A percentile compares a stretch with the other conserved stretches of the same genome.
Conservation (phyloP, 1,140 invertebrate genomes). For the Heliothis subflexa region DNA sequence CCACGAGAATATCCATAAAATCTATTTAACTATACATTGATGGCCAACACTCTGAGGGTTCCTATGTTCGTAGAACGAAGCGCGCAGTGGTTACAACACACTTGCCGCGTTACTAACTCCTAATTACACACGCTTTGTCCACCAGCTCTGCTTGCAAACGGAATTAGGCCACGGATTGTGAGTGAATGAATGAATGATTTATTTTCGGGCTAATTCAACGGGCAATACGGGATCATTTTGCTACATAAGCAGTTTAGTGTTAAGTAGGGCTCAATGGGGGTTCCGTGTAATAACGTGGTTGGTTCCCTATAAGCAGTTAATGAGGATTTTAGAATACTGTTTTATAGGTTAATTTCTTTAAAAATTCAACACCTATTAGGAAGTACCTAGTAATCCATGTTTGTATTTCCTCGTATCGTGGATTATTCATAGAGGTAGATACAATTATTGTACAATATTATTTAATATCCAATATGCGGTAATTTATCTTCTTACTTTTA, state of each 20-base stretch:
- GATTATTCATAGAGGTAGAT: too few relatives aligned
- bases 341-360: background rate
- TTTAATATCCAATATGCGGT: too few relatives aligned
- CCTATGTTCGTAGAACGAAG: slow-evolving; percentile 22
- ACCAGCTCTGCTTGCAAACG: slow-evolving; percentile 61
- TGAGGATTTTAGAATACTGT: background rate
- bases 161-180: slow-evolving; percentile 59
- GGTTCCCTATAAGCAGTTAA: background rate
- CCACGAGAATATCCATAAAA: slow-evolving; percentile 26
- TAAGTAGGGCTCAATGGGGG: background rate
- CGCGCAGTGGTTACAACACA: slow-evolving; percentile 18
- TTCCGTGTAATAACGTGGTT: background rate
- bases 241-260: slow-evolving; percentile 28
- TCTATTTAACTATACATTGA: slow-evolving; percentile 8
- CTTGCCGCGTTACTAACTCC: slow-evolving; percentile 62
- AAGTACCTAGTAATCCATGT: too few relatives aligned
- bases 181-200: slow-evolving; percentile 75
- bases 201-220: slow-evolving; percentile 53
- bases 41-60: slow-evolving; percentile 43
- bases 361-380: background rate
- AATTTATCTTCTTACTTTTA: too few relatives aligned
- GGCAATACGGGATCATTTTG: slow-evolving; percentile 36
- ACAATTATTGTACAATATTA: too few relatives aligned
- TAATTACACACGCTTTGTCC: slow-evolving; percentile 69
- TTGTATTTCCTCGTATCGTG: too few relatives aligned